Percentiles rank a stretch among this genome's conserved stretches.
Conservation (phyloP, 2,888 invertebrate genomes). For the Ryuthela nishihirai region DNA sequence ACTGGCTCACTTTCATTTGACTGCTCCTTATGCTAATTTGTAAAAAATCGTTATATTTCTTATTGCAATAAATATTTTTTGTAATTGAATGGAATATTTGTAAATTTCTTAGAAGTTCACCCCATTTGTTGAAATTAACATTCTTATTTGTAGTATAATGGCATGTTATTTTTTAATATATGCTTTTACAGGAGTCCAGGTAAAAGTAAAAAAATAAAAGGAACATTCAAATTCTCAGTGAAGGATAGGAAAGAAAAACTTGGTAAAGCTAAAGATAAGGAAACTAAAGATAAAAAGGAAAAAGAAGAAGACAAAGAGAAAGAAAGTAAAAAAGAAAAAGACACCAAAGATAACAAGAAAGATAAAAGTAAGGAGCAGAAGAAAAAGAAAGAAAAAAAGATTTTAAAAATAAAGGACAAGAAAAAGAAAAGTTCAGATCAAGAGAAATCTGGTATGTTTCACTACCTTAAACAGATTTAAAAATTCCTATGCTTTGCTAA, state of each 20-base stretch:
- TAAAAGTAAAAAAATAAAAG: constrained; percentile 54
- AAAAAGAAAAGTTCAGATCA: constrained; percentile 35
- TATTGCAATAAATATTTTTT: too few relatives aligned
- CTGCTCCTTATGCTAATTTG: too few relatives aligned
- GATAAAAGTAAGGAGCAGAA: constrained; percentile 26
- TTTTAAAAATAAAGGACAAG: constrained; percentile 41
- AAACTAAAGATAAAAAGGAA: constrained; percentile 65
- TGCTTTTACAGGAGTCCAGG: constrained; percentile 48
- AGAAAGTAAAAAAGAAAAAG: constrained; percentile 13
- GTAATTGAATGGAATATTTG: too few relatives aligned
- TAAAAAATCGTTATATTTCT: too few relatives aligned
- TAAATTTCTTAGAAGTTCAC: too few relatives aligned
- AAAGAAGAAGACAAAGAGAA: constrained; percentile 55
- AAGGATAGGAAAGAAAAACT: constrained; percentile 64
- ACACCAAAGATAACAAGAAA: constrained; percentile 13
- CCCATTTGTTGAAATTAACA: too few relatives aligned
- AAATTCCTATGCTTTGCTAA: too few relatives aligned
- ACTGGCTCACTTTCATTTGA: too few relatives aligned
- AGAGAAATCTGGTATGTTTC: constrained; percentile 45
- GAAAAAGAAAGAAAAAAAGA: constrained; percentile 29
- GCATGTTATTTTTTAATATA: too few relatives aligned
- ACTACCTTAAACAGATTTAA: too few relatives aligned
- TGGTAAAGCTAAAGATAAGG: constrained; percentile 66
- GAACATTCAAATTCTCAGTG: constrained; percentile 51
- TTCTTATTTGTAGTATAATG: too few relatives aligned